These are phyloP conservation scores for Sphenodon punctatus DNA, from an alignment of 2,797 vertebrate species.

Conservation along the genomic window DNA sequence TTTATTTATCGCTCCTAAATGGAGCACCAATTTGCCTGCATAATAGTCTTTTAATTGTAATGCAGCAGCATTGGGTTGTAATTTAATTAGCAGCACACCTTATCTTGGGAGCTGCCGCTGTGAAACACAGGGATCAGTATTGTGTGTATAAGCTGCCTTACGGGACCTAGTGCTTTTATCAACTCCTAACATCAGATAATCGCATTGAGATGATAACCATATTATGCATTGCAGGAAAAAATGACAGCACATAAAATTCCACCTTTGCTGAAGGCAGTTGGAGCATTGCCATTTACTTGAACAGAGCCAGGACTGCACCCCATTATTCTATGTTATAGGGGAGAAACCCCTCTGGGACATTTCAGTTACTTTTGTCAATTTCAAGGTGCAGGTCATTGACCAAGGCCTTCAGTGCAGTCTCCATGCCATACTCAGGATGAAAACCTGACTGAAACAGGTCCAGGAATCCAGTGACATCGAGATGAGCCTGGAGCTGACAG, in stretches of 20 bases:
- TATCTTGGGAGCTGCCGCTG: not conserved
- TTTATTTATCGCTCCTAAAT: constrained; percentile 57
- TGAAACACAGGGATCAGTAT: rapidly evolving
- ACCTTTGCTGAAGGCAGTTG: not conserved
- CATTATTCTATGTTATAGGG: too few relatives aligned
- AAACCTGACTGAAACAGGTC: too few relatives aligned
- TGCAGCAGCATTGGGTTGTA: constrained; percentile 50
- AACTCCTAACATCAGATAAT: not conserved
- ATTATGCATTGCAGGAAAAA: rapidly evolving
- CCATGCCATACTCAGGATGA: too few relatives aligned
- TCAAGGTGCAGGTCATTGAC: too few relatives aligned
- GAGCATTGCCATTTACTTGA: not conserved
- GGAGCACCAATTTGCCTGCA: constrained; percentile 64
- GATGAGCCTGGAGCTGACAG: too few relatives aligned
- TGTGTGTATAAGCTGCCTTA: rapidly evolving
- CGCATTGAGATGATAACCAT: rapidly evolving
- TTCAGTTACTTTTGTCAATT: too few relatives aligned
- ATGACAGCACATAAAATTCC: rapidly evolving
- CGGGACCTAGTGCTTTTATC: not conserved
- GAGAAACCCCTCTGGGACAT: too few relatives aligned
- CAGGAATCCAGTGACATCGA: too few relatives aligned
- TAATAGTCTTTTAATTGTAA: constrained; percentile 78
- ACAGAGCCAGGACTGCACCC: too few relatives aligned
- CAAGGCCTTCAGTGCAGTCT: too few relatives aligned
- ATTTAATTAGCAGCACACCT: constrained; percentile 68